A percentile compares a stretch with the other conserved stretches of the same genome.
These are phyloP conservation scores for Isoperla grammatica DNA, from an alignment of 2,888 invertebrate genomes.

Conservation along the genomic window DNA sequence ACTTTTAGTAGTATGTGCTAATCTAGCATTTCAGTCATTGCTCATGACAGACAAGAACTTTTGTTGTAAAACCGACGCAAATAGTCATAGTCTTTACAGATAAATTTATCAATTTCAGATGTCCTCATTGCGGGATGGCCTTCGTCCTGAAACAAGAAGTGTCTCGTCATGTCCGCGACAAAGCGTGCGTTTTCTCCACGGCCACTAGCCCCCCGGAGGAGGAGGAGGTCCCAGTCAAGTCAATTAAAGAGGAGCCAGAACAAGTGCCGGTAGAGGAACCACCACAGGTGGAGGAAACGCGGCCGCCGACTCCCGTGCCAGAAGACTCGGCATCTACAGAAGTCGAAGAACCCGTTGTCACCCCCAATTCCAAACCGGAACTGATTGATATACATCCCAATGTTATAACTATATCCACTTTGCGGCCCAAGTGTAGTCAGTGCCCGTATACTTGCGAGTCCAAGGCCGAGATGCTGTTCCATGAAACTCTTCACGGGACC, in stretches of 20 bases:
- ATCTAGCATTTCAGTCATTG: no score
- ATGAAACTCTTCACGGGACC: constrained; percentile 60
- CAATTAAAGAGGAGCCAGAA: no score
- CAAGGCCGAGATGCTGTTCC: constrained; percentile 66
- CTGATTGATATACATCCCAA: no score
- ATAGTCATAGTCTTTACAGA: background rate
- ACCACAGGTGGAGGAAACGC: no score
- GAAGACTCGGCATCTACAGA: background rate
- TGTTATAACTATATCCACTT: no score
- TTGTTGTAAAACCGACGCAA: no score
- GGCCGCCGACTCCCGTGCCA: background rate
- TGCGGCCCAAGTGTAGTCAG: constrained; percentile 53
- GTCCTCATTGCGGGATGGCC: constrained; percentile 62
- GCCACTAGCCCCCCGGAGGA: background rate
- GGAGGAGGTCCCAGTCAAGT: no score
- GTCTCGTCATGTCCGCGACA: constrained; percentile 60
- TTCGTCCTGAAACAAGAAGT: constrained; percentile 71
- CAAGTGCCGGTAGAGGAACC: no score
- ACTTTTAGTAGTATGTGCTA: no score
- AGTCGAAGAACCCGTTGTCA: background rate
- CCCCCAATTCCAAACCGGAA: constrained; percentile 11
- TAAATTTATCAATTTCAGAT: constrained; percentile 44
- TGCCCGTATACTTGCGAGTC: constrained; percentile 59
- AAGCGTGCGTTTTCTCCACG: constrained; percentile 49
- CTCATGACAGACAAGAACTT: no score